These are phyloP conservation scores for Nemotelus pantherinus DNA, from an alignment of 2,888 invertebrate genomes.

Conservation along the genomic window DNA sequence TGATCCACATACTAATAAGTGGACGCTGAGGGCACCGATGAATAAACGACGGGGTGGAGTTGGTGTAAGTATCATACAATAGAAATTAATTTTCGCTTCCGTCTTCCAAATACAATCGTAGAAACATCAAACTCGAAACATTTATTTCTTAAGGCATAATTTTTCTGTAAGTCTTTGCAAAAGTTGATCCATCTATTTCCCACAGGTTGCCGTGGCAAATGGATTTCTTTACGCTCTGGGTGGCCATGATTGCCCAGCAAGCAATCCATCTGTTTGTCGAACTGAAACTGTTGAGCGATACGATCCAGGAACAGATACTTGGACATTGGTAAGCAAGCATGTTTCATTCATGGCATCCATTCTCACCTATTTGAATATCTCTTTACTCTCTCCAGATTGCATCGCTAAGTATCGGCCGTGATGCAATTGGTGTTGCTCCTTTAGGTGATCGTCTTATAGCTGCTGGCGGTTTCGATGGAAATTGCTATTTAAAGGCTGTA, in stretches of 20 bases:
- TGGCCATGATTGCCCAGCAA: conserved; percentile 93
- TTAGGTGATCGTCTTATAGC: conserved; percentile 80
- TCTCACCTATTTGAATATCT: not conserved
- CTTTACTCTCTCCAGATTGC: conserved; percentile 67
- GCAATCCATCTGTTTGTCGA: conserved; percentile 81
- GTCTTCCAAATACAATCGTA: not conserved
- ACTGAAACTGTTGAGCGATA: conserved; percentile 92
- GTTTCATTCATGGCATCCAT: not conserved
- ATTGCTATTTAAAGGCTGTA: conserved; percentile 84
- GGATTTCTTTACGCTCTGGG: conserved; percentile 92
- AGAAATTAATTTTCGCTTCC: not conserved
- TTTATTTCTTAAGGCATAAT: not conserved
- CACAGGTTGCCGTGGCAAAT: conserved; percentile 80
- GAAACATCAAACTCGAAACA: no score
- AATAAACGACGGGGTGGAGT: conserved; percentile 86
- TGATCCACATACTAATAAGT: conserved; percentile 76
- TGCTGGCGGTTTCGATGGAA: conserved; percentile 92
- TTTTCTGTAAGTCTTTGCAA: not conserved
- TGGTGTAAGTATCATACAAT: conserved; percentile 70
- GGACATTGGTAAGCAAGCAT: conserved; percentile 72
- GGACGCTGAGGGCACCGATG: conserved; percentile 90
- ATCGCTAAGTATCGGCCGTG: conserved; percentile 82
- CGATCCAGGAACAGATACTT: conserved; percentile 80
- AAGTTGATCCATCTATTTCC: not conserved
- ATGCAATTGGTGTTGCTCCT: conserved; percentile 88